Base-by-base conservation (phyloP, 2,888 invertebrate species). In the Drosophila eohydei region DNA sequence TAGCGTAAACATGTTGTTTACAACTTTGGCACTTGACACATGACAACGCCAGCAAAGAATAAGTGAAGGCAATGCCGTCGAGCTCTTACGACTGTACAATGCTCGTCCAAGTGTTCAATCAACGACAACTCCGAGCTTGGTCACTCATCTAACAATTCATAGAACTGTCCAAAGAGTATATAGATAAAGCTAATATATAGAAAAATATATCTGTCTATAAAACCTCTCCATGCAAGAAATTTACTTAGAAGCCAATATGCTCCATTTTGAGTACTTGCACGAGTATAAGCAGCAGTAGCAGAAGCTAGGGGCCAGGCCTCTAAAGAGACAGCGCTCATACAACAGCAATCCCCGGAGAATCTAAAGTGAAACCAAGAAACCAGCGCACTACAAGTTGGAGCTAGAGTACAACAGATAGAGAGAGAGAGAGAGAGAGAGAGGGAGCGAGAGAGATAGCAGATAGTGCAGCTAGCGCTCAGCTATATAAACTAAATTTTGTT, bases 11-110 rank as follows among this genome's bases (percentile, higher is more conserved):
- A 79, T 69, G 66, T 83, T 84, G 81, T 81, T 88, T 88, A 77
- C 74, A 66, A 58, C 72, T 72, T 59, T 50, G 58, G 16, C 71
- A 79, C 85, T 88, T 87, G 85, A 84, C 85, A 84, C 80, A 87
- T 79, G 88, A 84, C 83, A 84, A 80, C 69, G 78, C 69, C 62
- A 66, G 54, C 66, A 48, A 34, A 26, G 36, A 36, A 52, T 8
- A 52, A 51, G 16, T 9, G 16, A n/a, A n/a, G 9, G 48, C n/a
- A 9, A 3, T 32, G 32, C 16, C 30, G 12, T 14, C 26, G 9
- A 32, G 32, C 16, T 5, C 11, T 11, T 16, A 1, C 16, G 21
- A 50, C 50, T 50, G 12, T 1, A 16, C 2, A 3, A 21, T 34
- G 21, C 50, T 21, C 50, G 16, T 21, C 21, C 21, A 21, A n/a